Evolutionary conservation across 1,140 invertebrate genomes (phyloP).

Genomic region (Heliconius eleuchia): DNA sequence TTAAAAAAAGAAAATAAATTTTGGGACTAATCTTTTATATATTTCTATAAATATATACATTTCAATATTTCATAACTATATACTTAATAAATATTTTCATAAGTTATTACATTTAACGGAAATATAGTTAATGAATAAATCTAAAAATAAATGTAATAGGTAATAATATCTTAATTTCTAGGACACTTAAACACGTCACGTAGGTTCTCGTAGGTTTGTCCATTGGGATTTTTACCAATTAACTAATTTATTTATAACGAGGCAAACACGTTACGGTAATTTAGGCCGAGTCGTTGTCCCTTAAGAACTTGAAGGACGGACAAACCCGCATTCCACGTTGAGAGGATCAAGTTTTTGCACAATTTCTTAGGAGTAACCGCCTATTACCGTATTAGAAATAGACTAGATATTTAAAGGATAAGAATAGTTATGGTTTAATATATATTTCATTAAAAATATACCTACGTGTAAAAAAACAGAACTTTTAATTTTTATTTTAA

Average conservation of each 20-base stretch:
- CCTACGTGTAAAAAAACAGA: background rate
- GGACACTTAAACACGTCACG: background rate
- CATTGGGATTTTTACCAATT: constrained; percentile 52
- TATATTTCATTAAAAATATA: background rate
- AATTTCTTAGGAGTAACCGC: constrained; percentile 28
- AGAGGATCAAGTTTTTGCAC: constrained; percentile 42
- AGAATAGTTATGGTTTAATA: background rate
- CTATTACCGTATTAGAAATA: constrained; percentile 23
- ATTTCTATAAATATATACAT: too few relatives aligned
- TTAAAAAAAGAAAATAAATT: too few relatives aligned
- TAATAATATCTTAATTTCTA: background rate
- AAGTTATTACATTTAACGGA: too few relatives aligned
- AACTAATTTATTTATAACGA: constrained; percentile 70
- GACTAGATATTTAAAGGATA: background rate
- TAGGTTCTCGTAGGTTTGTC: background rate
- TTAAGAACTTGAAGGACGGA: constrained; percentile 73
- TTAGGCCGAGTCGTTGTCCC: constrained; percentile 65
- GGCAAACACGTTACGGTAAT: constrained; percentile 59
- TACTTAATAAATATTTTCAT: too few relatives aligned
- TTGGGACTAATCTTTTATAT: too few relatives aligned
- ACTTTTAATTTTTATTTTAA: background rate
- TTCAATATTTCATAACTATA: too few relatives aligned
- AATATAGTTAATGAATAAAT: too few relatives aligned
- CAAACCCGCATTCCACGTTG: constrained; percentile 57
- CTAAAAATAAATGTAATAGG: too few relatives aligned